A percentile compares a stretch with the other conserved stretches of the same genome.
phyloP scores from a whole-genome alignment of 2,797 vertebrate genomes.

The Anguilla marmorata region DNA sequence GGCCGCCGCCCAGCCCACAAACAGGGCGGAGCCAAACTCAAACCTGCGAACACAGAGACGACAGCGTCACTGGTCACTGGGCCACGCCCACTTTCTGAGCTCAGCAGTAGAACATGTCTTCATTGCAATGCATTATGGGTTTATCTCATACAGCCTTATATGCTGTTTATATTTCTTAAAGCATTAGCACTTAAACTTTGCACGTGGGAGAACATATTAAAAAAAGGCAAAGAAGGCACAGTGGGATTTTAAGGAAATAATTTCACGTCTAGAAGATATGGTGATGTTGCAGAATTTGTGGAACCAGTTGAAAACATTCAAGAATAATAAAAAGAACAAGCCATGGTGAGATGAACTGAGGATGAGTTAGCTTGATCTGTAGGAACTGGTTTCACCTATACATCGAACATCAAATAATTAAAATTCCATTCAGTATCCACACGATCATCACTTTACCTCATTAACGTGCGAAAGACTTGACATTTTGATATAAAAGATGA shows the following conservation, averaged over 20 bases:
- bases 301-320: not conserved
- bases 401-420: not conserved
- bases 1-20: constrained; percentile 83
- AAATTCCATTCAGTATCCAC: not conserved
- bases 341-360: not conserved
- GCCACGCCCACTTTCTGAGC: not conserved
- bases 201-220: not conserved
- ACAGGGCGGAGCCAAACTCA: constrained; percentile 86
- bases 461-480: not conserved
- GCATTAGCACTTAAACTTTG: not conserved
- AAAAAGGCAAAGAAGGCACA: not conserved
- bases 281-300: not conserved
- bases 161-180: not conserved
- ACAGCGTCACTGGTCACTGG: not conserved
- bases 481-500: not conserved
- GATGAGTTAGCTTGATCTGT: not conserved
- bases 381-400: not conserved
- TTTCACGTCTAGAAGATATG: not conserved
- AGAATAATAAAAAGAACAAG: not conserved
- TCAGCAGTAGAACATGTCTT: not conserved
- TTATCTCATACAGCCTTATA: not conserved
- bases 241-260: not conserved
- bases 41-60: constrained; percentile 63
- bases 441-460: not conserved
- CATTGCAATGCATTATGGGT: not conserved